A percentile compares a stretch with the other conserved stretches of the same genome.
Conservation (phyloP, 1,140 invertebrate genomes). For the Heliconius eleuchia region DNA sequence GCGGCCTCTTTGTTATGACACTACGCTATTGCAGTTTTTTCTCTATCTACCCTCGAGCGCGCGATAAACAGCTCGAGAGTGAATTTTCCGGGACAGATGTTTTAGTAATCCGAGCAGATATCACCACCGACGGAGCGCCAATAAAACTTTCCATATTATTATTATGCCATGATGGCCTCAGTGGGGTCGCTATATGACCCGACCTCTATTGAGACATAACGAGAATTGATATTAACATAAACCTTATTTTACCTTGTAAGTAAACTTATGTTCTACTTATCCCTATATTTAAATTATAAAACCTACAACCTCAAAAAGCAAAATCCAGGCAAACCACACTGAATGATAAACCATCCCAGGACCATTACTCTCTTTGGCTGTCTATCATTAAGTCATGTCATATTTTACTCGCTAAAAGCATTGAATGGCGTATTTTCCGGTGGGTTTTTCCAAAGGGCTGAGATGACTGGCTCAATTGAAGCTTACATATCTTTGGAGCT, state of each 20-base stretch:
- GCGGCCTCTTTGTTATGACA: conserved; percentile 78
- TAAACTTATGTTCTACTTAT: not conserved
- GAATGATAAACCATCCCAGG: conserved; percentile 6
- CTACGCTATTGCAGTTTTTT: conserved; percentile 79
- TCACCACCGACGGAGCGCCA: conserved; percentile 43
- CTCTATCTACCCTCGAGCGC: conserved; percentile 71
- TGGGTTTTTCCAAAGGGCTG: conserved; percentile 49
- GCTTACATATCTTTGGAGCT: conserved; percentile 54
- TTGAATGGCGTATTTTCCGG: conserved; percentile 51
- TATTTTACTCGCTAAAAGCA: conserved; percentile 41
- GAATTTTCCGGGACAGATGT: conserved; percentile 80
- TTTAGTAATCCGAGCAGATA: conserved; percentile 70
- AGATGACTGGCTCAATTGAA: conserved; percentile 69
- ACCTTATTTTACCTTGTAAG: not conserved
- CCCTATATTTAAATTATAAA: conserved; percentile 10
- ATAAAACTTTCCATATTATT: conserved; percentile 67
- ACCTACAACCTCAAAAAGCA: not conserved
- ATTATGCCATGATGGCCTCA: conserved; percentile 25
- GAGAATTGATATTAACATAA: conserved; percentile 22
- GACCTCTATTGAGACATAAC: conserved; percentile 46
- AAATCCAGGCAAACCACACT: not conserved
- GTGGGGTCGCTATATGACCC: conserved; percentile 27
- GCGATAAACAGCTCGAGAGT: conserved; percentile 72
- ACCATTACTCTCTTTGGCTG: conserved; percentile 34
- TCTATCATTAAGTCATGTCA: conserved; percentile 46